Conservation (phyloP, 2,113 vertebrate genomes). For the Tupaia chinensis region DNA sequence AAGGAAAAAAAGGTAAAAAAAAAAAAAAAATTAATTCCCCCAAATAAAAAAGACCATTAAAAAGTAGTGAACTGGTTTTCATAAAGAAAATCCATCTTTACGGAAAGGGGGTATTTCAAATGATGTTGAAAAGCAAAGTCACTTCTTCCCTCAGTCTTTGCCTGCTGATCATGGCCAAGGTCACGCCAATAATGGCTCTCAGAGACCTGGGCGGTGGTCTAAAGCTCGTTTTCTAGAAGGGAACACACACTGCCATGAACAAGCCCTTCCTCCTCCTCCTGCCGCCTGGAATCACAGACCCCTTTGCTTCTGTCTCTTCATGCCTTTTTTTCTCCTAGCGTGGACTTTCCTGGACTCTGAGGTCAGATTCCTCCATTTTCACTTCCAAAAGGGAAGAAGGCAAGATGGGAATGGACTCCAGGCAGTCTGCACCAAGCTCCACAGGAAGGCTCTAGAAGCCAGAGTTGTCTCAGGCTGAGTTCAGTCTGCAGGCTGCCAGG, state of each 20-base stretch:
- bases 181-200: not conserved
- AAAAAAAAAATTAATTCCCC: too few relatives aligned
- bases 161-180: not conserved
- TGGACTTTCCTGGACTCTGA: not conserved
- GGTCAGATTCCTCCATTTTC: not conserved
- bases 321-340: not conserved
- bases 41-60: not conserved
- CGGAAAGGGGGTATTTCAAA: not conserved
- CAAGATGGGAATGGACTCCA: not conserved
- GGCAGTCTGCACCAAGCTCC: not conserved
- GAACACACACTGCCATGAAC: rapidly evolving
- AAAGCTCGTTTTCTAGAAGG: not conserved
- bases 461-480: not conserved
- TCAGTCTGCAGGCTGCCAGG: not conserved
- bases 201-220: not conserved
- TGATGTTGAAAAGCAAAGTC: not conserved
- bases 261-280: not conserved
- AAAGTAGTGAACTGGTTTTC: not conserved
- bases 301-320: not conserved
- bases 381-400: not conserved
- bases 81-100: not conserved
- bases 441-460: conserved; percentile 5
- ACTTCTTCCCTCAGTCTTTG: not conserved
- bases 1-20: too few relatives aligned
- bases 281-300: not conserved